Percentiles rank a stretch among this genome's conserved stretches.
Evolutionary conservation across 2,113 vertebrate species (phyloP).

Genomic region (Gambusia holbrooki): DNA sequence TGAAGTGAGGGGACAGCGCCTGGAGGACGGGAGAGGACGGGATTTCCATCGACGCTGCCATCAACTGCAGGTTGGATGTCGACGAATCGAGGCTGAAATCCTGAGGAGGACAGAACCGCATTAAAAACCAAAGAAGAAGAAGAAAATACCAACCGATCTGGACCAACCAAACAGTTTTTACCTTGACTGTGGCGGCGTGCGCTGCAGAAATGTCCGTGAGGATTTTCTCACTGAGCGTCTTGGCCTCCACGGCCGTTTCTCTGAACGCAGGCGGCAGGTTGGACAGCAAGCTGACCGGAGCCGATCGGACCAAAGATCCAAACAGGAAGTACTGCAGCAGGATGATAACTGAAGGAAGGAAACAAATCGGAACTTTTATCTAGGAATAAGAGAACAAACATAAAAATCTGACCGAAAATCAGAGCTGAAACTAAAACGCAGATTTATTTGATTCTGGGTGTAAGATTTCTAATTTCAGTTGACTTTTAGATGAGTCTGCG

Average conservation of each 20-base stretch:
- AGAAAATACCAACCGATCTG: background rate
- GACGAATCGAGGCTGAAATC: slow-evolving; percentile 52
- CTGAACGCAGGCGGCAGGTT: slow-evolving; percentile 38
- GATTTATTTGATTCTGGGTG: no score
- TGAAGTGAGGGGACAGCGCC: slow-evolving; percentile 45
- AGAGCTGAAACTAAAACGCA: no score
- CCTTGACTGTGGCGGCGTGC: slow-evolving; percentile 62
- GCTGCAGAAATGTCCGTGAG: slow-evolving; percentile 35
- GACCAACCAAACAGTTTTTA: slow-evolving; percentile 17
- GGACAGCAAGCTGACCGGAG: slow-evolving; percentile 29
- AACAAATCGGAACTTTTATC: background rate
- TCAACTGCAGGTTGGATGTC: slow-evolving; percentile 47
- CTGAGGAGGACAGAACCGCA: slow-evolving; percentile 26
- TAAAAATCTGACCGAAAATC: no score
- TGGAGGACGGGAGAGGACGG: slow-evolving; percentile 52
- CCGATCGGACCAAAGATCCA: slow-evolving; percentile 42
- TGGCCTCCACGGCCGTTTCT: slow-evolving; percentile 71
- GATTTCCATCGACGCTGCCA: slow-evolving; percentile 54
- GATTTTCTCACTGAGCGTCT: slow-evolving; percentile 82
- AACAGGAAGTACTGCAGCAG: slow-evolving; percentile 56
- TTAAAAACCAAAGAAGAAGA: background rate
- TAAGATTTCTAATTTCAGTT: no score
- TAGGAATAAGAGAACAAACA: no score
- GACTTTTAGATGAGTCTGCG: no score
- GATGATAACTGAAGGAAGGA: slow-evolving; percentile 20